phyloP scores from a whole-genome alignment of 2,113 vertebrate genomes.

The Sterna hirundo region DNA sequence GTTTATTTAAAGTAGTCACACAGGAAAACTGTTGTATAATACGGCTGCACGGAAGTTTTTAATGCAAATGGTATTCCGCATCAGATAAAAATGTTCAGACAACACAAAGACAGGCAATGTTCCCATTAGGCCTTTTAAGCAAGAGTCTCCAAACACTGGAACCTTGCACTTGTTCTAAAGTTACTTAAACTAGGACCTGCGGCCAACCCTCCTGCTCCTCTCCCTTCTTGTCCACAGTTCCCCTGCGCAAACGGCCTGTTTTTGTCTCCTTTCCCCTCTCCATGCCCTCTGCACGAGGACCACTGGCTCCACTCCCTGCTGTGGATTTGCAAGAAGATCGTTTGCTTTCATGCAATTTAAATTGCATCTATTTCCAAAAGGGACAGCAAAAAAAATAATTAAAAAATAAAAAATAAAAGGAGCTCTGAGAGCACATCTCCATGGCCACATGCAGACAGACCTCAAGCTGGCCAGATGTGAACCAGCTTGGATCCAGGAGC shows the following conservation, averaged over 20 bases:
- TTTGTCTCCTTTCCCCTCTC: background rate
- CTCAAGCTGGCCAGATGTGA: background rate
- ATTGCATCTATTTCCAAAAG: background rate
- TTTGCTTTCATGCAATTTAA: background rate
- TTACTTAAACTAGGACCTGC: background rate
- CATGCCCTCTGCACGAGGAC: rapidly evolving
- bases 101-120: rapidly evolving
- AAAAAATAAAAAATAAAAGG: background rate
- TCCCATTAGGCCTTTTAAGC: background rate
- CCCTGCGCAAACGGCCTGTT: background rate
- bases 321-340: background rate
- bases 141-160: background rate
- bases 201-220: background rate
- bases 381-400: background rate
- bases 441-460: background rate
- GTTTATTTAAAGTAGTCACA: background rate
- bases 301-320: background rate
- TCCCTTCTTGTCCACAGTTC: background rate
- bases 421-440: background rate
- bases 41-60: background rate
- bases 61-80: background rate
- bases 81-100: background rate
- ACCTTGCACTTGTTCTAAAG: background rate
- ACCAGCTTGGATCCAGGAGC: background rate
- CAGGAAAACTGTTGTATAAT: background rate